Base-by-base conservation (phyloP, 2,888 invertebrate species). In the Poecilobothrus nobilitatus region DNA sequence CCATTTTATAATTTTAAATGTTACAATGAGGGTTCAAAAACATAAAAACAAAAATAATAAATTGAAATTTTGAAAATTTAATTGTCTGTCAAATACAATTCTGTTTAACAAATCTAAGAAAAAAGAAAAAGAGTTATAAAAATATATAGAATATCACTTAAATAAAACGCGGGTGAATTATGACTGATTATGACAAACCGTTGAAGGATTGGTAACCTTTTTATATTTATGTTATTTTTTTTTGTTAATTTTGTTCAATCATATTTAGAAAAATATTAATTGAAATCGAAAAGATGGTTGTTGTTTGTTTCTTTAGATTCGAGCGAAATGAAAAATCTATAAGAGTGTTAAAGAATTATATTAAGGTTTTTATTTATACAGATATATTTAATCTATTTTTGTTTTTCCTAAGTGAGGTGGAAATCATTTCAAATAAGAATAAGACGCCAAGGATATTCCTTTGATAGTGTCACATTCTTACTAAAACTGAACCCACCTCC, bases 161-260 rank as follows among this genome's bases (percentile, higher is more conserved):
- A 53, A 27, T 4, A 53, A 53, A 53, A 15, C 53, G n/a, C 53
- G 53, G n/a, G 15, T 37, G 18, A 53, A 53, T 18, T 53, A 53
- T 53, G 53, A 53, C 53, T 53, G 53, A 53, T 53, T 53, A 53
- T 53, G 53, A 53, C 53, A 53, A 53, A 53, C 53, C 53, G n/a
- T 15, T 53, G 53, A 53, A 53, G 53, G 53, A 53, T 53, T 18
- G 15, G 15, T 15, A 12, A 18, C 53, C 53, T 18, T n/a, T n/a
- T 15, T n/a, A n/a, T n/a, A n/a, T n/a, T 53, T 37, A 37, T 37
- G 37, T 8, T 37, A 10, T 18, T 15, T 18, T 3, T 44, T 12
- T 2, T n/a, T n/a, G 53, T 53, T 53, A 18, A 12, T 53, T 2
- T 15, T 18, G n/a, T 53, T 53, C 53, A 6, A 18, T 12, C 10